A percentile compares a stretch with the other conserved stretches of the same genome.
phyloP scores from a whole-genome alignment of 2,113 vertebrate species.

The Stictonetta naevosa region DNA sequence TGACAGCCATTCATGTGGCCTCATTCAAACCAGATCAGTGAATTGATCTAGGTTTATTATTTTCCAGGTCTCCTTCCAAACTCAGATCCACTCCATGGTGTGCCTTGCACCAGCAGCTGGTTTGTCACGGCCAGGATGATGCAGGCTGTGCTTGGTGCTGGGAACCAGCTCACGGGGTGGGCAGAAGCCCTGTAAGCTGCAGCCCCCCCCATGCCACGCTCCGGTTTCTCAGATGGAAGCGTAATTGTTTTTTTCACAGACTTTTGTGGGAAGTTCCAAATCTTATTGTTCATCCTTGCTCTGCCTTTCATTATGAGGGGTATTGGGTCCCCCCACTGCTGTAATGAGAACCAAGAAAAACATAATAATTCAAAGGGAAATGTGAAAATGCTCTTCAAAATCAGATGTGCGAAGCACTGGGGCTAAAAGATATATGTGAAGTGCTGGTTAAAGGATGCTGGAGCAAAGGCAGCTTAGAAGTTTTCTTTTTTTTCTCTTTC shows the following conservation, averaged over 20 bases:
- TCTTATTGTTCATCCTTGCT: constrained; percentile 51
- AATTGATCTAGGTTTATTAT: not conserved
- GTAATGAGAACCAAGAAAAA: constrained; percentile 63
- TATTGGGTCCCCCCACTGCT: not conserved
- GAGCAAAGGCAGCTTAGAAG: constrained; percentile 37
- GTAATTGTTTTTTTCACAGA: constrained; percentile 27
- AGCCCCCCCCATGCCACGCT: not conserved
- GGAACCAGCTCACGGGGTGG: constrained; percentile 14
- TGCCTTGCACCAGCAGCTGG: not conserved
- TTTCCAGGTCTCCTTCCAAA: not conserved
- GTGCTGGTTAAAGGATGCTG: not conserved
- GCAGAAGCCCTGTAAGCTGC: not conserved
- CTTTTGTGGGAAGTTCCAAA: constrained; percentile 46
- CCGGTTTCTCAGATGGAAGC: not conserved
- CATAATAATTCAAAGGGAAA: constrained; percentile 50
- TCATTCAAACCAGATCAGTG: not conserved
- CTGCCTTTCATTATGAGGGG: constrained; percentile 62
- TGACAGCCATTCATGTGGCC: accelerated
- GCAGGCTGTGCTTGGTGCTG: not conserved
- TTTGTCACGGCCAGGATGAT: not conserved
- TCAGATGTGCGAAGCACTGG: constrained; percentile 3
- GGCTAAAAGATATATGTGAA: constrained; percentile 27
- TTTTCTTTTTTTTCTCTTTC: not conserved
- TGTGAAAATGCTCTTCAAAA: constrained; percentile 48
- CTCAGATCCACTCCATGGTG: not conserved